Evolutionary conservation across 2,888 invertebrate genomes (phyloP).

Genomic region (Sipha maydis): DNA sequence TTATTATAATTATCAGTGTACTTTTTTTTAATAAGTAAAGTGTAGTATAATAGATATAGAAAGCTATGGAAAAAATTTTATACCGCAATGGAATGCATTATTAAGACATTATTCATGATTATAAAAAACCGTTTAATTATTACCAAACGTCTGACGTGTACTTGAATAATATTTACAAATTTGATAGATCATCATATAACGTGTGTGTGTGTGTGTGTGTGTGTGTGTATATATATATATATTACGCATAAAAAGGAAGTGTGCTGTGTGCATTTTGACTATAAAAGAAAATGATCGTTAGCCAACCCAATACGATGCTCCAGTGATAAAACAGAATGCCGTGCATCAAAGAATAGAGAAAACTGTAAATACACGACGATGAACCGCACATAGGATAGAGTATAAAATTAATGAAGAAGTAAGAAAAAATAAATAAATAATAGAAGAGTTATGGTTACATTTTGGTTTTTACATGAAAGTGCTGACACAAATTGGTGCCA

Average conservation of each 20-base stretch:
- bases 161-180: not conserved
- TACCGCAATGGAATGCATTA: too few relatives aligned
- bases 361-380: not conserved
- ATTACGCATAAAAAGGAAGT: not conserved
- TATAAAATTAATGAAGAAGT: slow-evolving; percentile 5
- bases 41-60: too few relatives aligned
- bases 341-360: not conserved
- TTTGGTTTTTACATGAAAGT: slow-evolving; percentile 21
- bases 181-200: not conserved
- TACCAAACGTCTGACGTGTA: not conserved
- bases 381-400: not conserved
- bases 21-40: too few relatives aligned
- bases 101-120: too few relatives aligned
- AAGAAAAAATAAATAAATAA: not conserved
- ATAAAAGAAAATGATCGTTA: slow-evolving; percentile 21
- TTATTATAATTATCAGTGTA: too few relatives aligned
- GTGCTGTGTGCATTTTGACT: not conserved
- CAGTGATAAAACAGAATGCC: slow-evolving; percentile 2
- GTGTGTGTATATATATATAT: too few relatives aligned
- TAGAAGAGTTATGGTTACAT: slow-evolving; percentile 15
- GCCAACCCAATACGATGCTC: not conserved
- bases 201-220: not conserved
- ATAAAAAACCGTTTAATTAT: not conserved
- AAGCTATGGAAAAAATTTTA: too few relatives aligned
- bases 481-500: slow-evolving; percentile 37